phyloP scores from a whole-genome alignment of 2,888 invertebrate species.

The Drosophila parthenogenetica region DNA sequence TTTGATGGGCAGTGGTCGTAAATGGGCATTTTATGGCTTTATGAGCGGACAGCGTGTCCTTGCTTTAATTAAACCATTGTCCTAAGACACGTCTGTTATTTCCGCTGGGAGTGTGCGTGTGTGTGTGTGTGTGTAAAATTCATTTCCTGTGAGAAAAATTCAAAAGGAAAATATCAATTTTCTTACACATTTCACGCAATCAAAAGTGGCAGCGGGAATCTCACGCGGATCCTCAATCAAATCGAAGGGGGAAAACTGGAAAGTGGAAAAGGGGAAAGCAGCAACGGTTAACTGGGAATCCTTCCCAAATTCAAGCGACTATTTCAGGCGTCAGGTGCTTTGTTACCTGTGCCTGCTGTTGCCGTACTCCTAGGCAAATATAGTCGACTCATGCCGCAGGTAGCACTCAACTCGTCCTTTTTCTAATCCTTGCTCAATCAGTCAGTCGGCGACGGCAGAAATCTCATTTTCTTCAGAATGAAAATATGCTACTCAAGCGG shows the following conservation, averaged over 20 bases:
- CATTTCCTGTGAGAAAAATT: constrained; percentile 40
- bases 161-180: constrained; percentile 56
- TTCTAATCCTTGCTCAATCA: constrained; percentile 71
- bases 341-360: constrained; percentile 47
- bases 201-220: constrained; percentile 59
- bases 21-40: constrained; percentile 74
- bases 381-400: constrained; percentile 68
- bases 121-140: constrained; percentile 39
- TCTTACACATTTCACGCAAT: constrained; percentile 68
- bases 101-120: constrained; percentile 28
- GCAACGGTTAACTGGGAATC: constrained; percentile 19
- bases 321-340: constrained; percentile 7
- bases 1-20: constrained; percentile 66
- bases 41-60: constrained; percentile 62
- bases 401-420: constrained; percentile 38
- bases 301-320: constrained; percentile 1
- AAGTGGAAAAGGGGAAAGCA: constrained; percentile 3
- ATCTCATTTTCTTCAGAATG: constrained; percentile 77
- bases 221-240: constrained; percentile 54
- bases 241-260: constrained; percentile 12
- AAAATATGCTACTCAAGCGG: constrained; percentile 79
- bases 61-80: constrained; percentile 74
- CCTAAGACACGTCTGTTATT: constrained; percentile 19
- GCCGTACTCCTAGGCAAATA: constrained; percentile 64
- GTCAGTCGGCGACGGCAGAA: constrained; percentile 45